Evolutionary conservation across 1,140 invertebrate species (phyloP).

Genomic region (Formica exsecta): DNA sequence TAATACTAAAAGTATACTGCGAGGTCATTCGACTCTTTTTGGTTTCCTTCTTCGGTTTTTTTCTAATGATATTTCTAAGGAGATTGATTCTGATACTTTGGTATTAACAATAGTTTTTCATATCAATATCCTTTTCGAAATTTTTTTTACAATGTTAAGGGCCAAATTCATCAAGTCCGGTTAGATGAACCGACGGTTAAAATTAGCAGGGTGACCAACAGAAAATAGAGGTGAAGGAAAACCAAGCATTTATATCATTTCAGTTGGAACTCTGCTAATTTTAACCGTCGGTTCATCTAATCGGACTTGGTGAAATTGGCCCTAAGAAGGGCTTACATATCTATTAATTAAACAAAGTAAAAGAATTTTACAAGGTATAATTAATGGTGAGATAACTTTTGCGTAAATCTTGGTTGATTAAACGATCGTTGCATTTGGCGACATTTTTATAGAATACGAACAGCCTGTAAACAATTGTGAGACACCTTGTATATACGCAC

Average conservation of each 20-base stretch:
- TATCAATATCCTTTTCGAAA: background rate
- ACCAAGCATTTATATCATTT: no score
- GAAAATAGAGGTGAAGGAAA: no score
- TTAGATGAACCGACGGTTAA: no score
- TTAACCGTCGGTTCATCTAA: no score
- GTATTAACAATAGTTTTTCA: background rate
- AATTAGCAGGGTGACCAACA: no score
- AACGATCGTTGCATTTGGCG: background rate
- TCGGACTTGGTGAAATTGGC: no score
- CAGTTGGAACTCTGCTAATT: no score
- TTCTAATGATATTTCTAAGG: no score
- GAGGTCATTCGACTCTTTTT: no score
- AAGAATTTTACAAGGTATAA: background rate
- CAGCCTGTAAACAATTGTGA: background rate
- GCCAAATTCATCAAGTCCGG: no score
- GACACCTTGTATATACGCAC: conserved; percentile 27
- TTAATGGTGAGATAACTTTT: background rate
- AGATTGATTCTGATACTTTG: no score
- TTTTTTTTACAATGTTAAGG: background rate
- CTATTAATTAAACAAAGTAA: background rate
- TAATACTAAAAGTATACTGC: background rate
- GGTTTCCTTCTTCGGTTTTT: no score
- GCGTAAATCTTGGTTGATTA: background rate
- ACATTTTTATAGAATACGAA: background rate
- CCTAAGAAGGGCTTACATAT: background rate